These are phyloP conservation scores for Calliopsis andreniformis DNA, from an alignment of 1,140 invertebrate genomes.

Conservation along the genomic window DNA sequence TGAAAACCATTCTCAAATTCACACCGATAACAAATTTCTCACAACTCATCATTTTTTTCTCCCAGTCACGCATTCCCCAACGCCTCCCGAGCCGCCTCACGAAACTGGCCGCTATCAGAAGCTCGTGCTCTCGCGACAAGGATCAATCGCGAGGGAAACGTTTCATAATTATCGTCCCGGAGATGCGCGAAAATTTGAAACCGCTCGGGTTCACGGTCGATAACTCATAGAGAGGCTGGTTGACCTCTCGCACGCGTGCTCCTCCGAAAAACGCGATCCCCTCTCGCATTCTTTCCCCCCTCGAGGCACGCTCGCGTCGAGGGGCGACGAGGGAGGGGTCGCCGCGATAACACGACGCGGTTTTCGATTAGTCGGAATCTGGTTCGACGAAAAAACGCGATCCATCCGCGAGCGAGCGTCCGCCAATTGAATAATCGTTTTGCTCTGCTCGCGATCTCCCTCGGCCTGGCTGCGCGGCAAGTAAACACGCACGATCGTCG, in stretches of 20 bases:
- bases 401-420: background rate
- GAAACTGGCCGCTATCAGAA: too few relatives aligned
- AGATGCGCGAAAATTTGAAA: background rate
- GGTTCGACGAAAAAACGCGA: slow-evolving; percentile 7
- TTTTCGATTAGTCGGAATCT: slow-evolving; percentile 6
- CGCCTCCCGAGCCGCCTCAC: too few relatives aligned
- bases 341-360: background rate
- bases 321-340: background rate
- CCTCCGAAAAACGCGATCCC: slow-evolving; percentile 16
- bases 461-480: background rate
- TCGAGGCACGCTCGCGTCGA: background rate
- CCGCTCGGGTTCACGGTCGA: background rate
- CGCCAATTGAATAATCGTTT: slow-evolving; percentile 34
- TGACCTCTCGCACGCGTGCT: slow-evolving; percentile 41
- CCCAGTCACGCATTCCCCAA: too few relatives aligned
- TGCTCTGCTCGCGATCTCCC: background rate
- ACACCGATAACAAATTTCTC: too few relatives aligned
- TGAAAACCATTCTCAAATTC: too few relatives aligned
- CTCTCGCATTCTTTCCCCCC: too few relatives aligned
- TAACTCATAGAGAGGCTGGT: background rate
- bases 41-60: too few relatives aligned
- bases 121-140: too few relatives aligned
- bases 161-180: too few relatives aligned
- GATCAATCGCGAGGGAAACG: too few relatives aligned
- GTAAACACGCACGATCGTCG: background rate